A percentile compares a stretch with the other conserved stretches of the same genome.
Evolutionary conservation across 2,113 vertebrate genomes (phyloP).

Genomic region (Axis porcinus): DNA sequence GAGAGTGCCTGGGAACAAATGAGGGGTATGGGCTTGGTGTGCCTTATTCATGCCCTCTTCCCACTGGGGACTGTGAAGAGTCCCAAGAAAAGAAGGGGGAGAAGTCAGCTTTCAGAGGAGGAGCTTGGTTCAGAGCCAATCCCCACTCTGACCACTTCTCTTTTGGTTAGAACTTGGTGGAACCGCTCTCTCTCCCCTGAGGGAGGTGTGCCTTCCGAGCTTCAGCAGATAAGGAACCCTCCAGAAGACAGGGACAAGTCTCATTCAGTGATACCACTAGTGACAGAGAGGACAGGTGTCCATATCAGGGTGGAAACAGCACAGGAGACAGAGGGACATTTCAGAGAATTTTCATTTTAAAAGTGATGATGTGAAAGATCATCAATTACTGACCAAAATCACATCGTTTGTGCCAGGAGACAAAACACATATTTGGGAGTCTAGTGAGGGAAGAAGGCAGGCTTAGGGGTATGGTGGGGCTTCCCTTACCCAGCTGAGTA

Average conservation of each 20-base stretch:
- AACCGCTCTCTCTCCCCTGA: neutral
- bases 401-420: neutral
- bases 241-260: neutral
- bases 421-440: neutral
- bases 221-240: neutral
- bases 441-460: neutral
- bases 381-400: neutral
- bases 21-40: neutral
- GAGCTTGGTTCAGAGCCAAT: neutral
- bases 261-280: fast-evolving
- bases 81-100: neutral
- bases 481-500: neutral
- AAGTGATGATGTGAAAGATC: neutral
- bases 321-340: neutral
- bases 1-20: fast-evolving
- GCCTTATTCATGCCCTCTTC: neutral
- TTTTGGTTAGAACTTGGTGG: neutral
- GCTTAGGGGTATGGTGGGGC: too few species aligned
- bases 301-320: neutral
- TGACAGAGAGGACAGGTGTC: neutral
- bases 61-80: neutral
- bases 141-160: neutral
- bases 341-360: neutral
- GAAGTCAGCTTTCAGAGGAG: neutral
- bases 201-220: neutral